A percentile compares a stretch with the other conserved stretches of the same genome.
phyloP scores from a whole-genome alignment of 1,140 invertebrate genomes.

The Caenorhabditis inopinata region DNA sequence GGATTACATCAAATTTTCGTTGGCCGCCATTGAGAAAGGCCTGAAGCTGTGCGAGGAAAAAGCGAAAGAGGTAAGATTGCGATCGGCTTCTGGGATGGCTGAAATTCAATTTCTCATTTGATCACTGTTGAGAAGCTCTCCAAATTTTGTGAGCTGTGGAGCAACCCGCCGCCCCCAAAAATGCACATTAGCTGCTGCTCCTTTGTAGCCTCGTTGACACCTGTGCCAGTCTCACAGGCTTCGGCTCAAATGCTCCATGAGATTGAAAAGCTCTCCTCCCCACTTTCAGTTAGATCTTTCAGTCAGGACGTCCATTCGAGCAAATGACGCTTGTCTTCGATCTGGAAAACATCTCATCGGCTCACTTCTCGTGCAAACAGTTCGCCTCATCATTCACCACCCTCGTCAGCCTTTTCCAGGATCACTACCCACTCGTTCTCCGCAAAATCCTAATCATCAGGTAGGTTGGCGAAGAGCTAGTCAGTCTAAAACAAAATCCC shows the following conservation, averaged over 20 bases:
- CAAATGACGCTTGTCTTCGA: slow-evolving; percentile 66
- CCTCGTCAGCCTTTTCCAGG: slow-evolving; percentile 61
- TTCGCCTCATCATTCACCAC: slow-evolving; percentile 66
- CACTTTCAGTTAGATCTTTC: slow-evolving; percentile 29
- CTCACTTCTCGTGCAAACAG: slow-evolving; percentile 65
- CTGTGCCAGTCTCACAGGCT: too few species aligned
- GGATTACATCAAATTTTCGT: slow-evolving; percentile 66
- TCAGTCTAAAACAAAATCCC: neutral
- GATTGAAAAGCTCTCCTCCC: too few species aligned
- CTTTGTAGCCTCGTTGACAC: too few species aligned
- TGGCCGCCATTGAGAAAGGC: slow-evolving; percentile 66
- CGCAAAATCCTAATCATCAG: slow-evolving; percentile 63
- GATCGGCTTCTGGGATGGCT: too few species aligned
- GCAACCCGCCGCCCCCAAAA: too few species aligned
- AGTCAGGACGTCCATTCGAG: slow-evolving; percentile 66
- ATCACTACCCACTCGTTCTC: slow-evolving; percentile 63
- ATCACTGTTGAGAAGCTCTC: too few species aligned
- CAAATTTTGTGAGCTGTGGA: too few species aligned
- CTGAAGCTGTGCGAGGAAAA: slow-evolving; percentile 57
- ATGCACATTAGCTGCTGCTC: too few species aligned
- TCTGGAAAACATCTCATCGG: slow-evolving; percentile 63
- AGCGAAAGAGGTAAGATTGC: slow-evolving; percentile 46
- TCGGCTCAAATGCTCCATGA: too few species aligned
- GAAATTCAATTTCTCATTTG: too few species aligned
- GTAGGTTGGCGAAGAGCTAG: neutral